phyloP scores from a whole-genome alignment of 2,797 vertebrate species.

The Scolopax bukidnonensis region DNA sequence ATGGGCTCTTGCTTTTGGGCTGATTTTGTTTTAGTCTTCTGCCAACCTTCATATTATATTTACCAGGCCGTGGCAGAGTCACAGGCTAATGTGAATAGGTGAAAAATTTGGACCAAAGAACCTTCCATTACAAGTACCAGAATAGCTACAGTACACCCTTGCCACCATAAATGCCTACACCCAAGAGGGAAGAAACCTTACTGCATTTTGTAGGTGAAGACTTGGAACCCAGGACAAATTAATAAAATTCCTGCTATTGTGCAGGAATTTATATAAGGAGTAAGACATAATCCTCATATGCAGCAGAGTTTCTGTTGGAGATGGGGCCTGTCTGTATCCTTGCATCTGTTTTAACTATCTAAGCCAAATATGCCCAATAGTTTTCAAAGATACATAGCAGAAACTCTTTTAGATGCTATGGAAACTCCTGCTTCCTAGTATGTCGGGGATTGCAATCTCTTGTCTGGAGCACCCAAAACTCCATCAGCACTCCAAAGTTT shows the following conservation, averaged over 20 bases:
- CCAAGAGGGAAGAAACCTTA: neutral
- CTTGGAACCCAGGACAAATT: neutral
- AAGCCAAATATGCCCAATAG: neutral
- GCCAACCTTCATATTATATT: slow-evolving; percentile 28
- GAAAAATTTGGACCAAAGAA: neutral
- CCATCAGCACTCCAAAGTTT: neutral
- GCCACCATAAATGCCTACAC: neutral
- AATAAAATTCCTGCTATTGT: neutral
- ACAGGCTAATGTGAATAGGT: neutral
- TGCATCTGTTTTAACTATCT: neutral
- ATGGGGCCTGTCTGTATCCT: neutral
- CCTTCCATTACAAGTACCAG: neutral
- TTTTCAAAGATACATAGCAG: neutral
- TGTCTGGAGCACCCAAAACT: neutral
- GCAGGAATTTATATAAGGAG: neutral
- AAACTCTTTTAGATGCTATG: neutral
- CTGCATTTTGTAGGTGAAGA: neutral
- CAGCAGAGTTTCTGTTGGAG: neutral
- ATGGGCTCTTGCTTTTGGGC: slow-evolving; percentile 7
- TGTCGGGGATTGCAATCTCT: neutral
- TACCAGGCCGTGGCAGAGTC: neutral
- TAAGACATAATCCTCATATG: fast-evolving
- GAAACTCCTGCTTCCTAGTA: neutral
- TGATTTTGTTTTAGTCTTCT: neutral
- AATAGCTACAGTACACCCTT: neutral